A percentile compares a stretch with the other conserved stretches of the same genome.
These are phyloP conservation scores for Okamejei kenojei DNA, from an alignment of 2,797 vertebrate genomes.

Conservation along the genomic window DNA sequence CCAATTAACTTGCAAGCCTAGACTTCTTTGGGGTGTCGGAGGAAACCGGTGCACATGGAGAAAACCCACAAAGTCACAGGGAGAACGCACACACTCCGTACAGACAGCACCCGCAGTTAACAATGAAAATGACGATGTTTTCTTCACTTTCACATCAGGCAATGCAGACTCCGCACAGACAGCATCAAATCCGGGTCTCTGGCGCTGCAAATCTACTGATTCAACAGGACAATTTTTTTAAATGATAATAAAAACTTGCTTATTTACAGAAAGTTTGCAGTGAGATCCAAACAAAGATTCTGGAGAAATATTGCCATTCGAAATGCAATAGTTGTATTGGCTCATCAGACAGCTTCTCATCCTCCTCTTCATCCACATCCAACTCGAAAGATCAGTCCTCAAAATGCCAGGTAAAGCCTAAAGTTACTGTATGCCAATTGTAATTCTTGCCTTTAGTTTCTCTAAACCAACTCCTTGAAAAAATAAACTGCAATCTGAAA, in stretches of 20 bases:
- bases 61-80: no score
- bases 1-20: no score
- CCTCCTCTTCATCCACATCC: conserved; percentile 69
- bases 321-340: conserved; percentile 85
- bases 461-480: background rate
- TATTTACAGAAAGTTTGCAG: conserved; percentile 69
- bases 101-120: no score
- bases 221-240: no score
- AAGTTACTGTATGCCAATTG: background rate
- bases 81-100: no score
- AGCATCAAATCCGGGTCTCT: no score
- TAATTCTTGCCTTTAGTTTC: background rate
- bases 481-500: background rate
- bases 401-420: conserved; percentile 68
- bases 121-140: no score
- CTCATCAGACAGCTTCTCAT: conserved; percentile 76
- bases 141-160: no score
- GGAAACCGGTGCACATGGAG: no score
- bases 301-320: conserved; percentile 86
- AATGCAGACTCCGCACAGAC: no score
- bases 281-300: conserved; percentile 78
- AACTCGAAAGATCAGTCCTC: conserved; percentile 65
- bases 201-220: no score
- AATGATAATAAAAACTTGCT: background rate
- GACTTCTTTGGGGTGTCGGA: no score